Evolutionary conservation across 2,113 vertebrate genomes (phyloP).

Genomic region (Lamprologus sp.): DNA sequence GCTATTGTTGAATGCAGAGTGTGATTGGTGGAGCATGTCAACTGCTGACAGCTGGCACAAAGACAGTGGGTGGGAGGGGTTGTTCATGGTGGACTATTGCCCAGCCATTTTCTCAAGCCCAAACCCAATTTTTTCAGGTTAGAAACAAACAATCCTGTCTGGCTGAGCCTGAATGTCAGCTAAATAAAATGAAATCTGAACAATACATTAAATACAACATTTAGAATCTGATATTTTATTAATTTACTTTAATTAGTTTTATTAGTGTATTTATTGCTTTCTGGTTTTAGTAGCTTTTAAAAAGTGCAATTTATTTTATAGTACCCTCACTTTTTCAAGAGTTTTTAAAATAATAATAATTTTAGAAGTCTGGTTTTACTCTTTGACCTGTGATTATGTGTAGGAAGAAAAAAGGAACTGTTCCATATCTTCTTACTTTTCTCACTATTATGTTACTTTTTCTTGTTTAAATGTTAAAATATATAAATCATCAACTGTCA

Average conservation of each 20-base stretch:
- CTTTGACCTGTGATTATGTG: background rate
- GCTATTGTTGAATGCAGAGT: conserved; percentile 63
- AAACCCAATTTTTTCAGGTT: background rate
- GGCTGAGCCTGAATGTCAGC: background rate
- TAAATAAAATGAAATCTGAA: background rate
- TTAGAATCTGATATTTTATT: background rate
- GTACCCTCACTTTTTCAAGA: background rate
- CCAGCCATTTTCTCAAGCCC: background rate
- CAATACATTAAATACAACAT: background rate
- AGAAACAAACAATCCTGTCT: background rate
- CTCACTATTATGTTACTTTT: background rate
- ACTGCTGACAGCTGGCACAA: conserved; percentile 62
- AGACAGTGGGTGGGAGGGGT: conserved; percentile 7
- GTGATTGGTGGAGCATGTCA: conserved; percentile 71
- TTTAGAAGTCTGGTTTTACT: background rate
- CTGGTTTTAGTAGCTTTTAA: background rate
- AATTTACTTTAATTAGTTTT: background rate
- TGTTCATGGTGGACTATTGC: conserved; percentile 15
- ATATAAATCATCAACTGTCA: background rate
- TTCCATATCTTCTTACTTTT: background rate
- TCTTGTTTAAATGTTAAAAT: background rate
- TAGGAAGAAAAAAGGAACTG: background rate
- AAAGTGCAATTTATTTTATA: background rate
- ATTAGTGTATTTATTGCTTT: background rate
- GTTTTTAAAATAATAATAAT: background rate